phyloP scores from a whole-genome alignment of 2,113 vertebrate genomes.

The Toxotes jaculatrix region DNA sequence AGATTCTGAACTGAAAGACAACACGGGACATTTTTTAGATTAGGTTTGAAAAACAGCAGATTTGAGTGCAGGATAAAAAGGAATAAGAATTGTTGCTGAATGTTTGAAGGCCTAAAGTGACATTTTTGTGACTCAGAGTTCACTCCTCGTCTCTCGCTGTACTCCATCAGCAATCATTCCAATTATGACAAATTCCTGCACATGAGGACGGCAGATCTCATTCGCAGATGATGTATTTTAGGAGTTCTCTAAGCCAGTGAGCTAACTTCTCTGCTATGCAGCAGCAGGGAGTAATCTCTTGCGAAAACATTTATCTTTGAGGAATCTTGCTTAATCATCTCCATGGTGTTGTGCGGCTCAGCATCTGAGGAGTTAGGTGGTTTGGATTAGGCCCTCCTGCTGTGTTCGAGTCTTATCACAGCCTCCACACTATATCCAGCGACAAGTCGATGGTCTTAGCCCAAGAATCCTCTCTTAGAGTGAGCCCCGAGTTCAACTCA shows the following conservation, averaged over 20 bases:
- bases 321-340: constrained; percentile 81
- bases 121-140: constrained; percentile 27
- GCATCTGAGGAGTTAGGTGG: constrained; percentile 77
- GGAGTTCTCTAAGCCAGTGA: constrained; percentile 40
- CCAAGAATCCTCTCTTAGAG: constrained; percentile 46
- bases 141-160: constrained; percentile 23
- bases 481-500: constrained; percentile 55
- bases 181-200: constrained; percentile 50
- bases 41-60: constrained; percentile 42
- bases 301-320: constrained; percentile 79
- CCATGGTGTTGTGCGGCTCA: constrained; percentile 75
- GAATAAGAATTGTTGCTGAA: constrained; percentile 19
- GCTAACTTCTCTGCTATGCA: constrained; percentile 58
- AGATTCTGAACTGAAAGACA: constrained; percentile 40
- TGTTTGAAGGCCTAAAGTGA: constrained; percentile 33
- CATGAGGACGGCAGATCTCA: constrained; percentile 50
- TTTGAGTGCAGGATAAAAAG: constrained; percentile 36
- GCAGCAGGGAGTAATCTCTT: constrained; percentile 76
- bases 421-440: constrained; percentile 71
- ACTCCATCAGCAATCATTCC: constrained; percentile 38
- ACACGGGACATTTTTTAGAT: constrained; percentile 43
- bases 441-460: constrained; percentile 74
- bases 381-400: constrained; percentile 81
- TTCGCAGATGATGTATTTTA: constrained; percentile 58
- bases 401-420: constrained; percentile 78